A percentile compares a stretch with the other conserved stretches of the same genome.
Conservation (phyloP, 2,113 vertebrate species). For the Sceloporus tristichus region DNA sequence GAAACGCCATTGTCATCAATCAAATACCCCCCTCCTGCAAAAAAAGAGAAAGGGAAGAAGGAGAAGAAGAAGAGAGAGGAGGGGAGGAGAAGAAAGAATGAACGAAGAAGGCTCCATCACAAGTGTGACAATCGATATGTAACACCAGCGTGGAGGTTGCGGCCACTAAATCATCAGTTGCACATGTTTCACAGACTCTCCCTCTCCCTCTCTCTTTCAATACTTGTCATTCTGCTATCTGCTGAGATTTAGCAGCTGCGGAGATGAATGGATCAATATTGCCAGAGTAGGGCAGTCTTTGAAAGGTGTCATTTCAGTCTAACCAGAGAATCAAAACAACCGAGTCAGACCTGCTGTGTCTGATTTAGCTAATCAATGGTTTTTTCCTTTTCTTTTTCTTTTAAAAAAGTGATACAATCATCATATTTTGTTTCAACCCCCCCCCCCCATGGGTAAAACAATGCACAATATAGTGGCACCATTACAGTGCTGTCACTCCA, state of each 20-base stretch:
- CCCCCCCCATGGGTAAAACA: constrained; percentile 36
- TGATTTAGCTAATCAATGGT: constrained; percentile 39
- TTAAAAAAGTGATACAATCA: constrained; percentile 20
- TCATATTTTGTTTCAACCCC: constrained; percentile 45
- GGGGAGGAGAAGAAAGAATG: neutral
- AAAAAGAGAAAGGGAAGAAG: constrained; percentile 5
- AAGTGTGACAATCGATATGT: constrained; percentile 71
- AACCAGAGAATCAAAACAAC: constrained; percentile 37
- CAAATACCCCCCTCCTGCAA: constrained; percentile 41
- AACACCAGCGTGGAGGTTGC: constrained; percentile 57
- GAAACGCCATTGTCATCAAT: constrained; percentile 71
- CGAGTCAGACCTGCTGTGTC: constrained; percentile 37
- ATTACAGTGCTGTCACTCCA: constrained; percentile 56
- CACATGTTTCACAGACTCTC: constrained; percentile 55
- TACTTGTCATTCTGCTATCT: constrained; percentile 52
- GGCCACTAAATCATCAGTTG: constrained; percentile 65
- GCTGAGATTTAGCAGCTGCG: constrained; percentile 59
- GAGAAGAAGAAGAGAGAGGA: neutral
- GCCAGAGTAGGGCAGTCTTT: constrained; percentile 33
- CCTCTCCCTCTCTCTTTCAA: constrained; percentile 8
- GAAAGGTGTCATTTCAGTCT: constrained; percentile 25
- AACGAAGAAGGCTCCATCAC: constrained; percentile 16
- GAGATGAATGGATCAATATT: constrained; percentile 60
- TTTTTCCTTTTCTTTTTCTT: neutral
- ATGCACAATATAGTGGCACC: constrained; percentile 46